Percentiles rank a stretch among this genome's conserved stretches.
phyloP scores from a whole-genome alignment of 2,888 invertebrate genomes.

The Xylocampa areola region DNA sequence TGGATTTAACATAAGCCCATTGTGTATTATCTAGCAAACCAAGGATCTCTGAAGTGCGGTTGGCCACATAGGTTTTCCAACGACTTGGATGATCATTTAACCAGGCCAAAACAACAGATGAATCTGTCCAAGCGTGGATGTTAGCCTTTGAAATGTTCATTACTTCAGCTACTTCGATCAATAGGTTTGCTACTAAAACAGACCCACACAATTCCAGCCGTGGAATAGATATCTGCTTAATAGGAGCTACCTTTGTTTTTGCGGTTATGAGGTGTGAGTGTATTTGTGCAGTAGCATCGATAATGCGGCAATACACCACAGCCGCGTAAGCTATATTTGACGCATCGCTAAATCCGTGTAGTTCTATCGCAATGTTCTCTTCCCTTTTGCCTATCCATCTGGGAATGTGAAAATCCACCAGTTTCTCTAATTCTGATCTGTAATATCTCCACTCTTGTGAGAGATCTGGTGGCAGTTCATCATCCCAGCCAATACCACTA shows the following conservation, averaged over 20 bases:
- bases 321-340: too few relatives aligned
- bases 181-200: not conserved
- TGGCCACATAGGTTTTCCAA: conserved; percentile 4
- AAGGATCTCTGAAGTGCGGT: conserved; percentile 1
- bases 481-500: too few relatives aligned
- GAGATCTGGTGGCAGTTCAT: too few relatives aligned
- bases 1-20: not conserved
- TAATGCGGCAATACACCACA: too few relatives aligned
- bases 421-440: too few relatives aligned
- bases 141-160: not conserved
- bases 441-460: too few relatives aligned
- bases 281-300: too few relatives aligned
- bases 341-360: too few relatives aligned
- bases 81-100: conserved; percentile 6
- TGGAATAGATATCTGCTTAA: not conserved
- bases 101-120: conserved; percentile 4
- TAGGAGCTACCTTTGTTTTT: conserved; percentile 2
- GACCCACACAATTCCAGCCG: not conserved
- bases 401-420: too few relatives aligned
- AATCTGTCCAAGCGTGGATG: conserved; percentile 4
- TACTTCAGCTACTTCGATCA: not conserved
- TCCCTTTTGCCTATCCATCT: too few relatives aligned
- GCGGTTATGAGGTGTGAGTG: not conserved
- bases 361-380: too few relatives aligned
- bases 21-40: not conserved